These are phyloP conservation scores for Colletes collaris DNA, from an alignment of 2,888 invertebrate genomes.

Conservation along the genomic window DNA sequence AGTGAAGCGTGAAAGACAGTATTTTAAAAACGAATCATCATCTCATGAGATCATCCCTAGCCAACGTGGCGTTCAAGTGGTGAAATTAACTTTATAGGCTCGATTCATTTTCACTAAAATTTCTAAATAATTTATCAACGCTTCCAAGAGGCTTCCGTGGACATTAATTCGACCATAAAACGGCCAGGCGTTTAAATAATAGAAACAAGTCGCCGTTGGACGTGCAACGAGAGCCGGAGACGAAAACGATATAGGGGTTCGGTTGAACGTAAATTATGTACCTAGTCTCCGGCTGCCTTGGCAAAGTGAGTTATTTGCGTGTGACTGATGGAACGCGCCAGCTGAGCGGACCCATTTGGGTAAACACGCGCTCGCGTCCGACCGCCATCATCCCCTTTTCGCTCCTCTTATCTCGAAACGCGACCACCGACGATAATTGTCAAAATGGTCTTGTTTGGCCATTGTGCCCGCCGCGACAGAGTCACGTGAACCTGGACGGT, in stretches of 20 bases:
- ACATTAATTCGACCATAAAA: slow-evolving; percentile 42
- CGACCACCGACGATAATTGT: slow-evolving; percentile 22
- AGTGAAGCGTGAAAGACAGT: too few relatives aligned
- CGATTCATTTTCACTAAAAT: too few relatives aligned
- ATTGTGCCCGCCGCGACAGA: background rate
- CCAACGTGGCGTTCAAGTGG: too few relatives aligned
- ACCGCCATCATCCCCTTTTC: slow-evolving; percentile 51
- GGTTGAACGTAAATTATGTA: slow-evolving; percentile 80
- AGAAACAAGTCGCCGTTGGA: slow-evolving; percentile 45
- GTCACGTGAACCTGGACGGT: too few relatives aligned
- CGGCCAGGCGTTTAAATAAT: slow-evolving; percentile 44
- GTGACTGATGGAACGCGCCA: slow-evolving; percentile 83
- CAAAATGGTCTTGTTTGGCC: slow-evolving; percentile 13
- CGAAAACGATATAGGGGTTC: slow-evolving; percentile 76
- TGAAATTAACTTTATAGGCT: too few relatives aligned
- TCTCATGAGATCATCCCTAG: too few relatives aligned
- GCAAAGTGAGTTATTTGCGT: slow-evolving; percentile 83
- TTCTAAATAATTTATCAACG: background rate
- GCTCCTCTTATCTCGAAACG: slow-evolving; percentile 60
- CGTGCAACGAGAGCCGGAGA: slow-evolving; percentile 37
- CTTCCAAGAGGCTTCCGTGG: background rate
- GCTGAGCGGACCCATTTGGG: slow-evolving; percentile 79
- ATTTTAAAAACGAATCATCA: too few relatives aligned
- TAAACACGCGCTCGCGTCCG: slow-evolving; percentile 70
- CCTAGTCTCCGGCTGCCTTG: slow-evolving; percentile 66